phyloP scores from a whole-genome alignment of 2,797 vertebrate genomes.

The Xenops minutus region DNA sequence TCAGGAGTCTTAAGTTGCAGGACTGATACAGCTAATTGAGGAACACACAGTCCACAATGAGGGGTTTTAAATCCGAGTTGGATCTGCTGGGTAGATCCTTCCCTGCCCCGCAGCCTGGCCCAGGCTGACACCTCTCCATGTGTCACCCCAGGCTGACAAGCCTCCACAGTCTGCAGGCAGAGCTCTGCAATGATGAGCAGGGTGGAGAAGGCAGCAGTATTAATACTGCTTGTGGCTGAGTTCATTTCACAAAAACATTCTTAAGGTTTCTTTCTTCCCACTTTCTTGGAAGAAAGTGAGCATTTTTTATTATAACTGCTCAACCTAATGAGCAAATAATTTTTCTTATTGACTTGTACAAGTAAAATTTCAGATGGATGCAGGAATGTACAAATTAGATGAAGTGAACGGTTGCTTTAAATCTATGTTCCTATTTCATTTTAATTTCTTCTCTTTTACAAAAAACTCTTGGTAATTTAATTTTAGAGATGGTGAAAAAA shows the following conservation, averaged over 20 bases:
- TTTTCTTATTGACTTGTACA: not conserved
- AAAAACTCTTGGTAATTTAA: conserved; percentile 12
- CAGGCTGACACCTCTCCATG: not conserved
- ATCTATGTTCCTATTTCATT: not conserved
- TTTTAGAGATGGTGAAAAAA: not conserved
- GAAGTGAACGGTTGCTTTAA: not conserved
- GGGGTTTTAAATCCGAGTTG: accelerated
- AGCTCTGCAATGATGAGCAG: not conserved
- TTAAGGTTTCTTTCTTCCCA: not conserved
- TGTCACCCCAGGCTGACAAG: not conserved
- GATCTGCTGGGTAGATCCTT: not conserved
- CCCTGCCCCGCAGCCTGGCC: not conserved
- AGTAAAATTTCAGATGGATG: not conserved
- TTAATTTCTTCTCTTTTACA: not conserved
- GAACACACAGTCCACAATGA: accelerated
- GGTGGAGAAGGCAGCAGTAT: not conserved
- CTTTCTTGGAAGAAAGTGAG: not conserved
- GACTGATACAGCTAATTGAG: not conserved
- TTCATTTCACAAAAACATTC: not conserved
- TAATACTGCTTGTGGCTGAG: not conserved
- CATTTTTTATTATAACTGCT: not conserved
- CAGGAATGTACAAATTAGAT: not conserved
- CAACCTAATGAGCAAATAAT: not conserved
- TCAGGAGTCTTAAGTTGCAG: not conserved
- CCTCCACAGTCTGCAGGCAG: accelerated